A percentile compares a stretch with the other conserved stretches of the same genome.
These are phyloP conservation scores for Ptilorrhoa leucosticta DNA, from an alignment of 2,113 vertebrate genomes.

Conservation along the genomic window DNA sequence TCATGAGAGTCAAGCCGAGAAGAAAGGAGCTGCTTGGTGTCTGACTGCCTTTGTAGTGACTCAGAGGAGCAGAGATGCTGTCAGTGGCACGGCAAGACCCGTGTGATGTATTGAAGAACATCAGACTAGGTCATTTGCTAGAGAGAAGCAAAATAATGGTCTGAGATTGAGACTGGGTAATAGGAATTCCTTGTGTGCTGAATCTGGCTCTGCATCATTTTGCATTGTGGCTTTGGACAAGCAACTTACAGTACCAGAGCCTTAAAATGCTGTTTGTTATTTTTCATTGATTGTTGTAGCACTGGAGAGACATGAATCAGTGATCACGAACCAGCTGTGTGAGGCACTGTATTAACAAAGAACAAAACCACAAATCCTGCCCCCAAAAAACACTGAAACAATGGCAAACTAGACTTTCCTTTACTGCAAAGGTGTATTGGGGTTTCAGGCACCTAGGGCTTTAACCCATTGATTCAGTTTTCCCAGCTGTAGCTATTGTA, in stretches of 20 bases:
- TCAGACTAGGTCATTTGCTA: not conserved
- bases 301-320: not conserved
- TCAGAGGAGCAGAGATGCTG: not conserved
- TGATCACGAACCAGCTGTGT: not conserved
- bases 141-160: not conserved
- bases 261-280: not conserved
- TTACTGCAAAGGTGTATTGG: not conserved
- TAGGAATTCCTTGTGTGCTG: not conserved
- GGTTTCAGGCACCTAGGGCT: not conserved
- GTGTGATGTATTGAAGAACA: not conserved
- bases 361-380: not conserved
- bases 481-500: not conserved
- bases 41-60: not conserved
- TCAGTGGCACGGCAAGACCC: not conserved
- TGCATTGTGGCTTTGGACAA: not conserved
- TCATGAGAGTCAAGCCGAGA: accelerated
- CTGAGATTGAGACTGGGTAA: not conserved
- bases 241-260: not conserved
- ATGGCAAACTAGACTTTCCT: not conserved
- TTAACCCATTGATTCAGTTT: not conserved
- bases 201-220: not conserved
- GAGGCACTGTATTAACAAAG: not conserved
- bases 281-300: not conserved
- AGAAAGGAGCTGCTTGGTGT: not conserved
- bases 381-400: not conserved